Evolutionary conservation across 2,113 vertebrate genomes (phyloP), one percentile per base, ranked within the genome.

Genomic region (Origma solitaria): DNA sequence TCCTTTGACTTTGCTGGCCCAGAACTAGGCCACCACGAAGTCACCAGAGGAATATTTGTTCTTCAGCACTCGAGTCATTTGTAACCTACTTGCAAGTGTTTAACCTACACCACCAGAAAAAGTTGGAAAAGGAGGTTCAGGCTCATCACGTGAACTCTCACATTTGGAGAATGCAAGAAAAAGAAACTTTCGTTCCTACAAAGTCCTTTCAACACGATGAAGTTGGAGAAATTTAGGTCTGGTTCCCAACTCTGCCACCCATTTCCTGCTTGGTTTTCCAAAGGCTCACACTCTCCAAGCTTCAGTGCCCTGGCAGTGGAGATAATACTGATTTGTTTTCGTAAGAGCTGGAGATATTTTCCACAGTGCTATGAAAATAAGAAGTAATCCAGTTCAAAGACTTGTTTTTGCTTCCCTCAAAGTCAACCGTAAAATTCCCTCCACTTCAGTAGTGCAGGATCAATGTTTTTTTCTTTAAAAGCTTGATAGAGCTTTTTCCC

Each of bases 11-110:
- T 96, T 94, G 94, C 95, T 93, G 95, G 62, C 94, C 95, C 86
- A 94, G 96, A 97, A 97, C 92, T 97, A 93, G 97, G 97, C 87
- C 97, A 88, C 47, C 73, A 86, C 61, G 78, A 87, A 94, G 91
- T 40, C 97, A 95, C 95, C 95, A 97, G 97, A 97, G 97, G 96
- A 77, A 96, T 95, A 38, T 17, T 89, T 91, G 94, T 42, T 96
- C 96, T 90, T 83, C 88, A 95, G 89, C 80, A 24, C 85, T 87
- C 8, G 2, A 94, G 95, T 96, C 92, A 93, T 94, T 31, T 40
- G 51, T 95, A 83, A 96, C 97, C 97, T 96, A 97, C 56, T 97
- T 97, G 62, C 19, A 45, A 88, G 80, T 31, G 79, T 68, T 76
- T 95, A 89, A 96, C 92, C 87, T 92, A 25, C 66, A 65, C 62